Percentiles rank a stretch among this genome's conserved stretches.
Evolutionary conservation across 2,888 invertebrate genomes (phyloP).

Genomic region (Fragum fragum): DNA sequence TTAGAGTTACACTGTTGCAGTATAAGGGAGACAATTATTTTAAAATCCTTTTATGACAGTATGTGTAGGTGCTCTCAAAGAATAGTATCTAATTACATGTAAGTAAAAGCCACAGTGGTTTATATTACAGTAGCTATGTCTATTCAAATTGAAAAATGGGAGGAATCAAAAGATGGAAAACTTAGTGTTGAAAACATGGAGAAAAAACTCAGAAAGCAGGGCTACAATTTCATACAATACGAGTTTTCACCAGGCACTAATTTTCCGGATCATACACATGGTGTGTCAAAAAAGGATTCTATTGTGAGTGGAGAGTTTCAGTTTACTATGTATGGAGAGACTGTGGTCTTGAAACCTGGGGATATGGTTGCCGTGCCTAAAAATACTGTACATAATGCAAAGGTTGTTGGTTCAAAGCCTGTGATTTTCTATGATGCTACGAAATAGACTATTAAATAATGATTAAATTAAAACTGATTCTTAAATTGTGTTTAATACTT

Average conservation of each 20-base stretch:
- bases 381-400: conserved; percentile 80
- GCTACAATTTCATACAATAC: conserved; percentile 78
- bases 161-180: conserved; percentile 75
- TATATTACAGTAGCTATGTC: conserved; percentile 16
- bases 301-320: conserved; percentile 80
- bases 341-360: conserved; percentile 80
- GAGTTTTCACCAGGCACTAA: conserved; percentile 79
- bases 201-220: conserved; percentile 77
- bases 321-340: conserved; percentile 81
- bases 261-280: conserved; percentile 83
- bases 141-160: conserved; percentile 80
- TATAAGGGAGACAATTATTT: too few species aligned
- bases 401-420: conserved; percentile 78
- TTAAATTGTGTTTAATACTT: too few species aligned
- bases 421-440: conserved; percentile 82
- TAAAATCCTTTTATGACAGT: too few species aligned
- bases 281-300: conserved; percentile 81
- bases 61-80: too few species aligned
- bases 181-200: conserved; percentile 77
- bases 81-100: too few species aligned
- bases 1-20: too few species aligned
- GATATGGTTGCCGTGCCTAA: conserved; percentile 83
- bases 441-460: conserved; percentile 37
- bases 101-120: too few species aligned
- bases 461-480: too few species aligned